Evolutionary conservation across 2,888 invertebrate genomes (phyloP), one percentile per base, ranked within the genome.

Genomic region (Macrophya annulata): DNA sequence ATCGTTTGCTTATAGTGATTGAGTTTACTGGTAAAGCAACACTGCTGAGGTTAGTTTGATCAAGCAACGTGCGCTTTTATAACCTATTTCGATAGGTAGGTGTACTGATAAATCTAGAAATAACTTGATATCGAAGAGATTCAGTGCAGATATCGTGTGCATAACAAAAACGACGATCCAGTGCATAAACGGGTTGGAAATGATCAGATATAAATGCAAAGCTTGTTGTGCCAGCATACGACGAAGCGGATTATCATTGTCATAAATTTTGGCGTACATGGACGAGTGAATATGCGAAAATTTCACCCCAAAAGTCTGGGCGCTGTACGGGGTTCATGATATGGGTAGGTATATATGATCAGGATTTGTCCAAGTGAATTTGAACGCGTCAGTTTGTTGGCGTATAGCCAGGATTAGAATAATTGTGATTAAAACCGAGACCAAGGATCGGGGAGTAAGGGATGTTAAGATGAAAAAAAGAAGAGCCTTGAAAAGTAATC

Each of bases 141-240:
- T 77, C 55, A 9, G 17, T 0, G 51, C 6, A 1, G 25, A 55
- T 55, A n/a, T 74, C 25, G 25, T 12, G 74, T 55, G 77, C 59
- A 40, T 40, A 59, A 25, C 17, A 15, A 17, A 25, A 55, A 3
- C 17, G 31, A 77, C 48, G 21, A 81, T 21, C 40, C 37, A 21
- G 43, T 17, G 31, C 51, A 43, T n/a, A 79, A 81, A 40, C 37
- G 40, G 43, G 51, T n/a, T 81, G 62, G 25, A 43, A 81, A 81
- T 81, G 81, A 81, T 81, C 81, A 37, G 62, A 59, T 81, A 81
- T 43, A 81, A 81, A 81, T 81, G 81, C 81, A 81, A 43, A 81
- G 77, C 77, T 77, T 77, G 77, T 77, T 55, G 77, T 74, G 45
- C 74, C 74, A 25, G 45, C 43, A 48, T 77, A 51, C 77, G 77